Evolutionary conservation across 1,140 invertebrate genomes (phyloP).

Genomic region (Drosophila tani): DNA sequence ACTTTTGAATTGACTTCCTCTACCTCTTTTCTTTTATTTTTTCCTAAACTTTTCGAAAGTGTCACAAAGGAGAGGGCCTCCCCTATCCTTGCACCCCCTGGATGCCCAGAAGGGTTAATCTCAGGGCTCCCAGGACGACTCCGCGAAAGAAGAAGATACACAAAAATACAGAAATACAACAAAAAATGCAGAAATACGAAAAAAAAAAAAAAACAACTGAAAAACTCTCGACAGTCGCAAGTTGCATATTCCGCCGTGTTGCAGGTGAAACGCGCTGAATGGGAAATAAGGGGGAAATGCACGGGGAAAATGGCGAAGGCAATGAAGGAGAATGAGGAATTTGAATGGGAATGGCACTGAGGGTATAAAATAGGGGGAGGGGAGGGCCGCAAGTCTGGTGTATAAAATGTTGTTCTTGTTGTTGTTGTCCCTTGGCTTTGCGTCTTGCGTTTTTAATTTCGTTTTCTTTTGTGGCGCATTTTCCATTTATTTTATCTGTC

Average conservation of each 20-base stretch:
- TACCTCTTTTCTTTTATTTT: too few species aligned
- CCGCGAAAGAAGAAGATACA: slow-evolving; percentile 21
- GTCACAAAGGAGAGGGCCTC: neutral
- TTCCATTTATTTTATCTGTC: slow-evolving; percentile 61
- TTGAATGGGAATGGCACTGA: slow-evolving; percentile 38
- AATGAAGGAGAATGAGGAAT: slow-evolving; percentile 43
- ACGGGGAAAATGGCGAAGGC: slow-evolving; percentile 15
- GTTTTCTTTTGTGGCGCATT: slow-evolving; percentile 73
- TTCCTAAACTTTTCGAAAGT: neutral
- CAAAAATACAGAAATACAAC: slow-evolving; percentile 27
- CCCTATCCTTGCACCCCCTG: neutral
- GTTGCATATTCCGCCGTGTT: slow-evolving; percentile 54
- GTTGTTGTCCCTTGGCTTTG: slow-evolving; percentile 29
- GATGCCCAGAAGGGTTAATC: slow-evolving; percentile 22
- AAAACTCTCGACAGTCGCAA: slow-evolving; percentile 55
- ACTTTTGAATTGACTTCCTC: too few species aligned
- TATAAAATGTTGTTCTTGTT: slow-evolving; percentile 37
- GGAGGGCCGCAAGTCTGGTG: slow-evolving; percentile 15
- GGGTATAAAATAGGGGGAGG: neutral
- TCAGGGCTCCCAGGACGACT: slow-evolving; percentile 27
- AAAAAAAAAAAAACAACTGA: slow-evolving; percentile 19
- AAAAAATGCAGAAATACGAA: slow-evolving; percentile 16
- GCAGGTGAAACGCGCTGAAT: slow-evolving; percentile 61
- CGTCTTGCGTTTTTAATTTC: slow-evolving; percentile 78
- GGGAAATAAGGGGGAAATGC: slow-evolving; percentile 1